Base-by-base conservation (phyloP, 2,113 vertebrate genomes). In the Ellobius talpinus region DNA sequence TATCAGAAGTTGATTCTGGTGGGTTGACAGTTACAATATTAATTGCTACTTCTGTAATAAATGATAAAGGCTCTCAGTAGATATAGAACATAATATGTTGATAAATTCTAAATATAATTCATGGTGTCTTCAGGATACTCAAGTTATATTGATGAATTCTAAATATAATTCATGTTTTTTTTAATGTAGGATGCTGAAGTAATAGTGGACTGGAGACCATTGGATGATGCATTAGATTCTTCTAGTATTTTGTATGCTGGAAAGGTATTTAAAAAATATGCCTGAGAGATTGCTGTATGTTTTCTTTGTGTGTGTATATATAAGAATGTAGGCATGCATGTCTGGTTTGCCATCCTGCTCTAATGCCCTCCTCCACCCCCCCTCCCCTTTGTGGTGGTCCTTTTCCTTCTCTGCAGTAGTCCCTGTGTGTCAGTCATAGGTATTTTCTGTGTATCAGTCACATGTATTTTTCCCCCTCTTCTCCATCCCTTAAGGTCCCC, bases 181-280 rank as follows among this genome's bases (percentile, higher is more conserved):
- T 88, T 36, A 61, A 61, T 98, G 24, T 91, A 99, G 99, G 99
- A 99, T 97, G 98, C 98, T 79, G 99, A 99, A 97, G 98, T 99
- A 87, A 77, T 99, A 66, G 99, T 99, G 97, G 99, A 99, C 93
- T 99, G 99, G 98, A 99, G 98, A 96, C 99, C 99, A 21, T 26
- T 99, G 98, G 99, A 99, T 97, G 99, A 99, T 79, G 98, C 99
- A 1, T 98, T 99, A 61, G 99, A 99, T 98, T 99, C 99, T 79
- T 99, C 99, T 90, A 99, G 99, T 98, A 99, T 99, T 97, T 99
- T 99, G 33, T 99, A 98, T 98, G 99, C 99, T 97, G 99, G 99
- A 98, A 99, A 99, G 99, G 99, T 99, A 98, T 93, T 24, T 68
- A 7, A 87, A 79, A 77, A 65, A 31, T 55, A 31, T 73, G 10